Evolutionary conservation across 2,113 vertebrate species (phyloP).

Genomic region (Alectura lathami): DNA sequence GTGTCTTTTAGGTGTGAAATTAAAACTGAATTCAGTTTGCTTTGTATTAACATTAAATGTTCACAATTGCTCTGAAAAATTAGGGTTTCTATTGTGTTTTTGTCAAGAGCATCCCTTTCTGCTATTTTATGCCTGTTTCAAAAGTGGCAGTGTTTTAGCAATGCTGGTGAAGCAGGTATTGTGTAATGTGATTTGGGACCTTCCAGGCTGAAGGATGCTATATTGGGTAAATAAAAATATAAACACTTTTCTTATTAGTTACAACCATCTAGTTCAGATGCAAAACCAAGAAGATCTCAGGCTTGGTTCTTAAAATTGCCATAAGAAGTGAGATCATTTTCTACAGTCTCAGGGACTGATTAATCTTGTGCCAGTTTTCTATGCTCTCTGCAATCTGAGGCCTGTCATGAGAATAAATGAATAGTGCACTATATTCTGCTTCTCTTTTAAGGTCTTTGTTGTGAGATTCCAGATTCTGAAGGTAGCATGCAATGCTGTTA

Average conservation of each 20-base stretch:
- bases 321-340: slow-evolving; percentile 38
- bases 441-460: slow-evolving; percentile 64
- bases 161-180: background rate
- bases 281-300: background rate
- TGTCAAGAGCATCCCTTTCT: background rate
- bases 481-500: slow-evolving; percentile 58
- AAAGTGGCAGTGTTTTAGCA: slow-evolving; percentile 12
- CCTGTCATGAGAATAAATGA: slow-evolving; percentile 76
- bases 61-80: background rate
- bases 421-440: slow-evolving; percentile 35
- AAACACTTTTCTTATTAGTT: slow-evolving; percentile 19
- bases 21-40: slow-evolving; percentile 32
- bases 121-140: background rate
- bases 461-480: slow-evolving; percentile 59
- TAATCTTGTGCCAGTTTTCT: slow-evolving; percentile 70
- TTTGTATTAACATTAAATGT: slow-evolving; percentile 28
- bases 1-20: slow-evolving; percentile 43
- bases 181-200: background rate
- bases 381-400: slow-evolving; percentile 39
- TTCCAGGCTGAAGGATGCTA: background rate
- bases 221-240: slow-evolving; percentile 24
- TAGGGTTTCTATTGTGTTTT: background rate
- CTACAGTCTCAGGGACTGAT: slow-evolving; percentile 66
- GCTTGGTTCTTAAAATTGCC: slow-evolving; percentile 34
- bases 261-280: background rate